Evolutionary conservation across 2,113 vertebrate species (phyloP), one percentile per base, ranked within the genome.

Genomic region (Colossoma macropomum): DNA sequence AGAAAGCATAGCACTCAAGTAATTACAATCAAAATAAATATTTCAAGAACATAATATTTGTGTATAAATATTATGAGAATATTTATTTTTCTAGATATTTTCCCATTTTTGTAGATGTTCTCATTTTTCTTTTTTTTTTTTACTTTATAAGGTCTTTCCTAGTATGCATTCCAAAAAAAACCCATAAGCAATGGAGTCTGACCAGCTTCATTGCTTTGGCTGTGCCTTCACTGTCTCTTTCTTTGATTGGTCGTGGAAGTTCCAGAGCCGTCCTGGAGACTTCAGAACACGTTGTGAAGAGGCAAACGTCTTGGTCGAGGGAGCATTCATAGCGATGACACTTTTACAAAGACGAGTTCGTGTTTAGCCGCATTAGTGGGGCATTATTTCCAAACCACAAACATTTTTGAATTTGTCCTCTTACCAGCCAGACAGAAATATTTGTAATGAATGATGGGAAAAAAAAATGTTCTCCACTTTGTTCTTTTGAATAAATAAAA

Each of bases 51-150:
- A 60, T 84, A 86, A 73, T 77, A 86, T 86, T 84, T 86, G 28
- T 74, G 74, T 50, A 92, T 92, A 91, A 93, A 94, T 94, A 93
- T 94, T 92, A 88, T 89, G 45, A 27, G 86, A 90, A 92, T 93
- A 94, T 93, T 93, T 92, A 90, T 92, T 89, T 85, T 75, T 82
- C 45, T 77, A 28, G 56, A 84, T 87, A 38, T 88, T 85, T 56
- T 89, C 34, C 79, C 86, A 89, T 89, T 74, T 38, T 21, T 85
- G 86, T 91, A 89, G 90, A 50, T 41, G 23, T 56, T 27, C 52
- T 12, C 16, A 13, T 63, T 81, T 81, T 75, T 32, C 63, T n/a
- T n/a, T 11, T 25, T 21, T 48, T 73, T 81, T 81, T 32, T 73
- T 60, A 11, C 19, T 54, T 3, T 28, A 65, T 8, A 38, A 74